phyloP scores from a whole-genome alignment of 2,888 invertebrate species.

The Catocala sponsa region DNA sequence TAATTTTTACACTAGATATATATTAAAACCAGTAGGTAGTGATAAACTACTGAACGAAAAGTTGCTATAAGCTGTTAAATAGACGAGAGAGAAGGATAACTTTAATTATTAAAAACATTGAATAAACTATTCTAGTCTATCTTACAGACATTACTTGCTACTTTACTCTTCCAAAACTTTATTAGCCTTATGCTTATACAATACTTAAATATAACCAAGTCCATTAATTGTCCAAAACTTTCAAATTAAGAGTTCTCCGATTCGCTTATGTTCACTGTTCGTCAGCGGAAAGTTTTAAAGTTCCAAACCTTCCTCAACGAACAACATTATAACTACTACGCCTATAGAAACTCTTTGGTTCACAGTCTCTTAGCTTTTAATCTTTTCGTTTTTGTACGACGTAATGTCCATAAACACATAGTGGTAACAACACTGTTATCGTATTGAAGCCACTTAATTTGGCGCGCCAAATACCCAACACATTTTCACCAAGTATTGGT shows the following conservation, averaged over 20 bases:
- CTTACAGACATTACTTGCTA: constrained; percentile 6
- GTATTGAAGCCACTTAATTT: background rate
- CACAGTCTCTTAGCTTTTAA: background rate
- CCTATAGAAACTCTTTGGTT: background rate
- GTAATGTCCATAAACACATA: too few species aligned
- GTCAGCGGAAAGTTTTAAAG: constrained; percentile 21
- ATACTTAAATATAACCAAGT: constrained; percentile 30
- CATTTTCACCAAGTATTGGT: constrained; percentile 19
- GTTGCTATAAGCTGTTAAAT: background rate
- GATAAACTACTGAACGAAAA: too few species aligned
- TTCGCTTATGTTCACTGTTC: constrained; percentile 28
- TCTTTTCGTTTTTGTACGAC: background rate
- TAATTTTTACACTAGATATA: too few species aligned
- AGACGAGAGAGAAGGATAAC: background rate
- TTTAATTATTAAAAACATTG: constrained; percentile 3
- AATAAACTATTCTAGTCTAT: constrained; percentile 12
- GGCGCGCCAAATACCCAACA: constrained; percentile 5
- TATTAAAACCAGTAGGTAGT: too few species aligned
- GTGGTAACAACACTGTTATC: background rate
- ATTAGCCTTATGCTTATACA: constrained; percentile 23
- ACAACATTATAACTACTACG: constrained; percentile 5
- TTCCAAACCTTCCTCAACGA: constrained; percentile 23
- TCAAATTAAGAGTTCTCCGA: constrained; percentile 31
- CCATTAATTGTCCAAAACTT: constrained; percentile 43
- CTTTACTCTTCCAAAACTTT: constrained; percentile 28